Evolutionary conservation across 1,140 invertebrate genomes (phyloP).

Genomic region (Platyura marginata): DNA sequence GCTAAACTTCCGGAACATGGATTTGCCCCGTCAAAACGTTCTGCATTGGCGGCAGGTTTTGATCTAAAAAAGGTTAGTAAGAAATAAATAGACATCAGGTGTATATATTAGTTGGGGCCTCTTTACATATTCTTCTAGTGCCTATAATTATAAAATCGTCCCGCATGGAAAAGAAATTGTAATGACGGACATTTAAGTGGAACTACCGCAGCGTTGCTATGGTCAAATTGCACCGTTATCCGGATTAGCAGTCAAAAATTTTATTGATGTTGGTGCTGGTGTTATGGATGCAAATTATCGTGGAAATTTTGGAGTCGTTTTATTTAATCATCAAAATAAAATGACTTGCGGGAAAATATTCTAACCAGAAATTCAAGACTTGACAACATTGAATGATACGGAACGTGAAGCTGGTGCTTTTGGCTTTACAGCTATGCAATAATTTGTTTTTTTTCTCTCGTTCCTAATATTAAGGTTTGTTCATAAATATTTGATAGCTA

Average conservation of each 20-base stretch:
- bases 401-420: slow-evolving; percentile 62
- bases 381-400: slow-evolving; percentile 48
- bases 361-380: slow-evolving; percentile 68
- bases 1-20: slow-evolving; percentile 65
- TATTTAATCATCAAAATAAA: slow-evolving; percentile 90
- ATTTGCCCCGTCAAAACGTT: slow-evolving; percentile 61
- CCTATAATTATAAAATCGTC: slow-evolving; percentile 67
- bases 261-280: slow-evolving; percentile 93
- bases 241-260: slow-evolving; percentile 85
- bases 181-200: slow-evolving; percentile 82
- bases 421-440: slow-evolving; percentile 67
- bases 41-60: slow-evolving; percentile 68
- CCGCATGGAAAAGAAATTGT: slow-evolving; percentile 75
- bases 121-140: too few relatives aligned
- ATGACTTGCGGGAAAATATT: slow-evolving; percentile 87
- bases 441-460: too few relatives aligned
- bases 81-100: too few relatives aligned
- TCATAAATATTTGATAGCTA: too few relatives aligned
- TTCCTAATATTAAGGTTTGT: too few relatives aligned
- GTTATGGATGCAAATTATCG: slow-evolving; percentile 88
- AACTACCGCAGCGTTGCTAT: slow-evolving; percentile 77
- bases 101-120: too few relatives aligned
- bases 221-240: slow-evolving; percentile 91
- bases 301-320: slow-evolving; percentile 81
- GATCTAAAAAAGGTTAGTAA: slow-evolving; percentile 66